These are phyloP conservation scores for Coleophora deauratella DNA, from an alignment of 2,888 invertebrate species.

Conservation along the genomic window DNA sequence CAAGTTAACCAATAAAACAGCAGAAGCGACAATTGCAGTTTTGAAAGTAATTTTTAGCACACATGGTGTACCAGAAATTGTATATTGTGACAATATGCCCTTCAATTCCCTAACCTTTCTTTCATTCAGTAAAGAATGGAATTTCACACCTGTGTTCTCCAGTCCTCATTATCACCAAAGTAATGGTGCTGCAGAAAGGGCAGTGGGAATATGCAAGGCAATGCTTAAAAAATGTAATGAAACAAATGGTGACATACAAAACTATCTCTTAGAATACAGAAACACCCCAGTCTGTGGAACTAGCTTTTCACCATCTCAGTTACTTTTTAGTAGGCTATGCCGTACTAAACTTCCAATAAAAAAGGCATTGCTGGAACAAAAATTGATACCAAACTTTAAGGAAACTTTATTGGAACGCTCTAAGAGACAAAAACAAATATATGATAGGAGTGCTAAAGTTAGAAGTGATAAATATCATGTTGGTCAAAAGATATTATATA, in stretches of 20 bases:
- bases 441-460: no score
- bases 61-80: conserved; percentile 3
- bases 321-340: conserved; percentile 1
- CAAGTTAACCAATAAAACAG: conserved; percentile 4
- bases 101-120: conserved; percentile 5
- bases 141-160: not conserved
- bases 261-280: conserved; percentile 1
- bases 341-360: conserved; percentile 3
- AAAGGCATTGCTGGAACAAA: not conserved
- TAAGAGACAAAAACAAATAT: no score
- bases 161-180: conserved; percentile 3
- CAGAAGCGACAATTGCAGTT: conserved; percentile 4
- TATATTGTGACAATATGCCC: conserved; percentile 6
- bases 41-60: conserved; percentile 6
- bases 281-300: conserved; percentile 3
- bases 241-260: not conserved
- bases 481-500: no score
- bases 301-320: conserved; percentile 1
- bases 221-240: conserved; percentile 3
- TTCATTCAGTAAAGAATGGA: conserved; percentile 1
- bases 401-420: no score
- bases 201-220: conserved; percentile 2
- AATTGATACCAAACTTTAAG: not conserved
- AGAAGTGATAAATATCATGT: no score
- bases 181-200: conserved; percentile 3